Base-by-base conservation (phyloP, 2,888 invertebrate genomes). In the Heterodera filipjevi region DNA sequence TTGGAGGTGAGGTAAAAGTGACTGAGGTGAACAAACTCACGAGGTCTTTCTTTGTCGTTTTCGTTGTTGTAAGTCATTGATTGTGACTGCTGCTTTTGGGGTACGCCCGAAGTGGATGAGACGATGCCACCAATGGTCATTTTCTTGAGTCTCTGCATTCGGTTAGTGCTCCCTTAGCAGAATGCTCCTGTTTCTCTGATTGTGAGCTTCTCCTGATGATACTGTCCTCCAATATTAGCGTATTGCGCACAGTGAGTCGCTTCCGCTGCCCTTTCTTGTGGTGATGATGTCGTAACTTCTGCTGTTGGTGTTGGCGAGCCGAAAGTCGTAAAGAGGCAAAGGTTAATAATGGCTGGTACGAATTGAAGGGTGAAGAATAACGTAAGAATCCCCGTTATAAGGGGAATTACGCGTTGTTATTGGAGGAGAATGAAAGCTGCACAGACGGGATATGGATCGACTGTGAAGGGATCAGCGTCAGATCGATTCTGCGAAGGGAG, bases 121-220 rank as follows among this genome's bases (percentile, higher is more conserved):
- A 66, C 66, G 30, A 68, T 68, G 66, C 66, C 30, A 32, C 66
- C 66, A 3, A 68, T 68, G 66, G 66, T 68, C 66, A 68, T 68
- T 35, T 68, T 68, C 35, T 68, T 68, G 66, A 68, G 66, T 14
- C 66, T 68, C 19, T 68, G 66, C 66, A 68, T 68, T 33, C 66
- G 66, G 27, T 10, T 6, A 6, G 6, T 59, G 59, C n/a, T 27
- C 8, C 22, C n/a, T 59, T 19, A 49, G 22, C 49, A n/a, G n/a
- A n/a, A n/a, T n/a, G n/a, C n/a, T n/a, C n/a, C n/a, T n/a, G n/a
- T n/a, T 59, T 22, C 59, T 59, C 59, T 3, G 59, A 27, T 22
- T n/a, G 10, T 49, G n/a, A n/a, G n/a, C 49, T 49, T 49, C 49
- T 59, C 59, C 59, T 27, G 59, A 12, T 59, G 59, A n/a, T 59